phyloP scores from a whole-genome alignment of 2,113 vertebrate species.

The Sinosuthora webbiana region DNA sequence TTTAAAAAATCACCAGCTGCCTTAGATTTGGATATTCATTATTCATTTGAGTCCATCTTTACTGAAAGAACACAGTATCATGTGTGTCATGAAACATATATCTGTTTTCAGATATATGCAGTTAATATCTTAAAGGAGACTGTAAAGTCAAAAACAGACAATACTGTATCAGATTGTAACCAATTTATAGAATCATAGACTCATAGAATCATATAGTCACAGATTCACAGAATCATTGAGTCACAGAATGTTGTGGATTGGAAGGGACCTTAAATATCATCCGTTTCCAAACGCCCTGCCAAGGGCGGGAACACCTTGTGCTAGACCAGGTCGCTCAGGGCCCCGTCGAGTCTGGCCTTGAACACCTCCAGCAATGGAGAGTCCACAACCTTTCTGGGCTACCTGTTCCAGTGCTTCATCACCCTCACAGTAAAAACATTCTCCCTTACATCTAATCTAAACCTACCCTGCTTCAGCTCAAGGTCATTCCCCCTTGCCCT shows the following conservation, averaged over 20 bases:
- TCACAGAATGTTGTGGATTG: neutral
- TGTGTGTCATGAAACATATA: no score
- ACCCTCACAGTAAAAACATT: neutral
- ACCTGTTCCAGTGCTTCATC: neutral
- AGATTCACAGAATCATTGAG: neutral
- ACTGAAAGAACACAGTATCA: neutral
- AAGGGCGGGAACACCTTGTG: neutral
- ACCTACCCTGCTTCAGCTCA: no score
- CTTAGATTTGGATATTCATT: neutral
- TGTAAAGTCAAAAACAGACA: neutral
- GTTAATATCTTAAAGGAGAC: neutral
- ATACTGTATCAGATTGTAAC: neutral
- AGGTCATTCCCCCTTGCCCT: neutral
- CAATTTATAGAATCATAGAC: neutral
- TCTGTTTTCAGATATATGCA: neutral
- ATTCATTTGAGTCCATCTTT: neutral
- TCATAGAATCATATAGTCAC: neutral
- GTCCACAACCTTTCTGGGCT: neutral
- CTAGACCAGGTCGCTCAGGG: neutral
- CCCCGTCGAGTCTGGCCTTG: no score
- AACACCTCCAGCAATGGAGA: neutral
- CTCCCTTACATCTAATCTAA: neutral
- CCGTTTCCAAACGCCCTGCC: accelerated
- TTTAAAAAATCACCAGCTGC: neutral
- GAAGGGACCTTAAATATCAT: neutral